Evolutionary conservation across 2,888 invertebrate genomes (phyloP).

Genomic region (Chaitophorus viminalis): DNA sequence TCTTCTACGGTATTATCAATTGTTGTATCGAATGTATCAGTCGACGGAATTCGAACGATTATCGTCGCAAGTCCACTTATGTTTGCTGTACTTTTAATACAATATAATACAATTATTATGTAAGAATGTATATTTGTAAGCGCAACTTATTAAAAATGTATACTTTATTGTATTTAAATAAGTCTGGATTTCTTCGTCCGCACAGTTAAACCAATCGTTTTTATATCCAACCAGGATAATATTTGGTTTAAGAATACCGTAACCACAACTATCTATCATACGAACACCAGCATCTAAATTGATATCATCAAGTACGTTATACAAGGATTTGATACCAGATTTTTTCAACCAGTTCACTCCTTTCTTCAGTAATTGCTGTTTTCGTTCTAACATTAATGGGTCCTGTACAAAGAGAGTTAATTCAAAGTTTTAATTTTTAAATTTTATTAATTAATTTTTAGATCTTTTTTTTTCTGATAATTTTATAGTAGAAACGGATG

Average conservation of each 20-base stretch:
- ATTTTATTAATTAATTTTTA: too few species aligned
- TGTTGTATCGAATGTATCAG: background rate
- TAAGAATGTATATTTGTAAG: background rate
- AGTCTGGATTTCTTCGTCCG: slow-evolving; percentile 79
- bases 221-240: slow-evolving; percentile 95
- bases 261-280: slow-evolving; percentile 86
- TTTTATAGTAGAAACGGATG: too few species aligned
- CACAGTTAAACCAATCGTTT: slow-evolving; percentile 87
- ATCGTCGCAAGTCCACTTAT: slow-evolving; percentile 2
- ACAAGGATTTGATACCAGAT: slow-evolving; percentile 90
- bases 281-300: slow-evolving; percentile 83
- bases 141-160: background rate
- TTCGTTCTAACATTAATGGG: background rate
- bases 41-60: slow-evolving; percentile 13
- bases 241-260: slow-evolving; percentile 95
- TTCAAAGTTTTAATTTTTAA: too few species aligned
- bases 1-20: background rate
- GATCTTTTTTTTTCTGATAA: too few species aligned
- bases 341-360: slow-evolving; percentile 65
- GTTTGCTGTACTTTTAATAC: slow-evolving; percentile 28
- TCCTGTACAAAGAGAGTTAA: background rate
- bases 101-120: background rate
- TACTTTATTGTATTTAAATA: slow-evolving; percentile 94
- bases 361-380: slow-evolving; percentile 12
- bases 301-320: slow-evolving; percentile 82